Conservation (phyloP, 2,888 invertebrate species). For the Cataglyphis altisquamis region DNA sequence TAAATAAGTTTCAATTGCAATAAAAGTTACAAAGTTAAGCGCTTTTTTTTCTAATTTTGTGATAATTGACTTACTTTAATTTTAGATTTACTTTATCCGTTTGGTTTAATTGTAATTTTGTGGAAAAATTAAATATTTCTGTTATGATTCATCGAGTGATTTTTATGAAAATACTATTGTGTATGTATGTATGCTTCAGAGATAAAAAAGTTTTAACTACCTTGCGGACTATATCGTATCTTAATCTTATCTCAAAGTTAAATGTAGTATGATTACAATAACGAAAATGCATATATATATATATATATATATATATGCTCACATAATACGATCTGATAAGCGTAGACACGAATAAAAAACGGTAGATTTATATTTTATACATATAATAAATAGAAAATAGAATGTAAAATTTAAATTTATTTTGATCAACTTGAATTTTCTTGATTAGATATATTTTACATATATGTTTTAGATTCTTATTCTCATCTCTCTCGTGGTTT, state of each 20-base stretch:
- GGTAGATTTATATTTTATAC: neutral
- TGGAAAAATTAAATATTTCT: neutral
- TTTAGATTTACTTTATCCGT: no score
- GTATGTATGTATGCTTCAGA: neutral
- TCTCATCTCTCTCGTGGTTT: neutral
- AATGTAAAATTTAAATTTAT: neutral
- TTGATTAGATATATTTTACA: no score
- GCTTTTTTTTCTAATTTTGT: no score
- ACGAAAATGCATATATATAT: neutral
- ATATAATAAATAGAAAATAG: neutral
- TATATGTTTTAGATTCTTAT: neutral
- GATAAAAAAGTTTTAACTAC: neutral
- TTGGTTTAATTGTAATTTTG: no score
- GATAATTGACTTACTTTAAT: no score
- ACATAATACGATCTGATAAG: neutral
- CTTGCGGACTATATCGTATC: neutral
- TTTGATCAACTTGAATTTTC: neutral
- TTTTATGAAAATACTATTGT: neutral
- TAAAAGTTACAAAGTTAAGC: no score
- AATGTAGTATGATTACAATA: neutral
- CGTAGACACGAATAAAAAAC: neutral
- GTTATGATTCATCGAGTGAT: neutral
- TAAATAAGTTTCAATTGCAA: no score
- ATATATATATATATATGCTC: neutral
- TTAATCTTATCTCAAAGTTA: constrained; percentile 19